A percentile compares a stretch with the other conserved stretches of the same genome.
These are phyloP conservation scores for Crenichthys baileyi DNA, from an alignment of 2,797 vertebrate species.

Conservation along the genomic window DNA sequence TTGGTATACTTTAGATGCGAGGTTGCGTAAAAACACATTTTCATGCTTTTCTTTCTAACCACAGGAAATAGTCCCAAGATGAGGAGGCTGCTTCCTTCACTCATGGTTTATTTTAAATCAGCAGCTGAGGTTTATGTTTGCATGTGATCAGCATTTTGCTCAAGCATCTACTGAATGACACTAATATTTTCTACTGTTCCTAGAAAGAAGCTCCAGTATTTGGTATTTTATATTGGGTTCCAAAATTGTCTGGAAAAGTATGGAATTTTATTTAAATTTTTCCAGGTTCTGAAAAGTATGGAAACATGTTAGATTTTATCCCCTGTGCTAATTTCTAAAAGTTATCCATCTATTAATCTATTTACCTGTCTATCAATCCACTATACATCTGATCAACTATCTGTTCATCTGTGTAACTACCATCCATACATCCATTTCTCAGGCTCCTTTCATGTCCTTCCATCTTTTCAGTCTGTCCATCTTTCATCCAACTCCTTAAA, in stretches of 20 bases:
- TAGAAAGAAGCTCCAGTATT: slow-evolving; percentile 32
- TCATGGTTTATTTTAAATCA: slow-evolving; percentile 52
- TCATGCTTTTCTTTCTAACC: background rate
- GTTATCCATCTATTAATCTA: background rate
- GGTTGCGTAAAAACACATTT: background rate
- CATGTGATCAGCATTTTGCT: slow-evolving; percentile 57
- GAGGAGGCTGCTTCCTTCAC: background rate
- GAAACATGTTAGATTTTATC: background rate
- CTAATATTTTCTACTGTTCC: slow-evolving; percentile 35
- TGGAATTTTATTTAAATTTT: background rate
- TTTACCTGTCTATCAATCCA: background rate
- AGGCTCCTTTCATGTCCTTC: background rate
- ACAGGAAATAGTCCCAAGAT: slow-evolving; percentile 8
- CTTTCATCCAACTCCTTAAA: too few relatives aligned
- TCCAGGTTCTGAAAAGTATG: background rate
- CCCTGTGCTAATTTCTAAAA: background rate
- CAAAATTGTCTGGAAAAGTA: background rate
- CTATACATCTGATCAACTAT: too few relatives aligned
- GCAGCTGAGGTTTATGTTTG: slow-evolving; percentile 50
- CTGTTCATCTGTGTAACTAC: too few relatives aligned
- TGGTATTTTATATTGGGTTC: slow-evolving; percentile 6
- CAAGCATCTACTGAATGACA: slow-evolving; percentile 35
- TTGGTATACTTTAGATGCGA: background rate
- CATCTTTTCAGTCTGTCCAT: too few relatives aligned
- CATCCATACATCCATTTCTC: background rate